Evolutionary conservation across 2,888 invertebrate genomes (phyloP), one percentile per base, ranked within the genome.

Genomic region (Andrena trimmerana): DNA sequence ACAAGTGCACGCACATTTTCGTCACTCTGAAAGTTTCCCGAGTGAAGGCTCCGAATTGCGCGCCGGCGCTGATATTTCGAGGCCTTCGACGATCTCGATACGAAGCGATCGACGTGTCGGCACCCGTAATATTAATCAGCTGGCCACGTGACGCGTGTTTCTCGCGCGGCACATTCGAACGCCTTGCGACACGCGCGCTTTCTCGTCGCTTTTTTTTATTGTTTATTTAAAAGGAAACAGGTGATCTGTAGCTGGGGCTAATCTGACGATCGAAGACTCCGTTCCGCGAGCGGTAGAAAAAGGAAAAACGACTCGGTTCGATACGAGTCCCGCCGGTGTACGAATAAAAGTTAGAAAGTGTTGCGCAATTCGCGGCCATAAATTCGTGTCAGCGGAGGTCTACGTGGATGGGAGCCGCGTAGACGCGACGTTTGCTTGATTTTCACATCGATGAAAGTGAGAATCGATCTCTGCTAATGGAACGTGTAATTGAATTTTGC

Each of bases 151-250:
- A 73, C 73, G 60, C 63, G 54, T 66, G 31, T 52, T 78, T 66
- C 67, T 75, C 77, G 70, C 84, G 85, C 83, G 86, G 78, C 54
- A 82, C 84, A 86, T 90, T 84, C 78, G 33, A 84, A 73, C 29
- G 3, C 31, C 48, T 13, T 29, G 8, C 31, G 76, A 77, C 70
- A 27, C 77, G 59, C 63, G 54, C 78, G 66, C 65, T 89, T 85
- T 86, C 86, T 13, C 42, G 42, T 0, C 4, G 42, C 16, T 42
- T 42, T 87, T 87, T 86, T 81, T 80, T 77, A 80, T 81, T 42
- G 4, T 82, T 87, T 84, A 83, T 81, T 85, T 76, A 79, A 84
- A 7, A 2, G 2, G 8, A 16, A 52, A 52, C 67, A 31, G 54
- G 54, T 31, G 54, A 36, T 75, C 29, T 69, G 29, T 29, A 71